Evolutionary conservation across 2,888 invertebrate species (phyloP).

Genomic region (Camptogramma bilineatum): DNA sequence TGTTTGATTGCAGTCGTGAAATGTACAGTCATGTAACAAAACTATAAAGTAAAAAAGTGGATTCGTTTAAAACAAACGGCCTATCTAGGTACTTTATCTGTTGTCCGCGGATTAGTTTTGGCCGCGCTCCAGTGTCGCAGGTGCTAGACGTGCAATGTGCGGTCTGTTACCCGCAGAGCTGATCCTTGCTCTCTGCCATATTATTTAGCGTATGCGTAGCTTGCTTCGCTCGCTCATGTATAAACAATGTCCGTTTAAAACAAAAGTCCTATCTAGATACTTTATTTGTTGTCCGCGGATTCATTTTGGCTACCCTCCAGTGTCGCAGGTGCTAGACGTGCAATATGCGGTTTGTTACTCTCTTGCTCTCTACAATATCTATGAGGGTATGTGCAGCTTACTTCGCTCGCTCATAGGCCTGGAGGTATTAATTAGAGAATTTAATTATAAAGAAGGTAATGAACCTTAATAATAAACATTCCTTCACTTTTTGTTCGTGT

Average conservation of each 20-base stretch:
- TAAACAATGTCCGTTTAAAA: too few relatives aligned
- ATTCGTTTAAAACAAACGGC: conserved; percentile 5
- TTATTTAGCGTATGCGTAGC: not conserved
- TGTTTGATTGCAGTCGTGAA: too few relatives aligned
- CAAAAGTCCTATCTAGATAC: conserved; percentile 18
- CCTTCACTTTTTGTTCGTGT: too few relatives aligned
- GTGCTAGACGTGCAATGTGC: conserved; percentile 38
- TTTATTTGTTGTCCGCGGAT: conserved; percentile 18
- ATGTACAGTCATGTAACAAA: not conserved
- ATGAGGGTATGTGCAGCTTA: not conserved
- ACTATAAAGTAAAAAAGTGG: not conserved
- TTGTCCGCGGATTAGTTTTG: conserved; percentile 36
- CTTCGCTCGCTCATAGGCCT: not conserved
- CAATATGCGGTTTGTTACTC: conserved; percentile 32
- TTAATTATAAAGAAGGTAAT: too few relatives aligned
- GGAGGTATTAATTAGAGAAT: too few relatives aligned
- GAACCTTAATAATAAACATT: too few relatives aligned
- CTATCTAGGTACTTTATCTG: conserved; percentile 18
- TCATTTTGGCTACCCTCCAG: conserved; percentile 39
- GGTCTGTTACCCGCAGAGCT: conserved; percentile 25
- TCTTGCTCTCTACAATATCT: conserved; percentile 14
- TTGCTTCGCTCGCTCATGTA: not conserved
- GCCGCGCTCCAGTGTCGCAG: conserved; percentile 38
- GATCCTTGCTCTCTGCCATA: conserved; percentile 9
- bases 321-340: conserved; percentile 35